A percentile compares a stretch with the other conserved stretches of the same genome.
phyloP scores from a whole-genome alignment of 2,797 vertebrate genomes.

The Eulemur mongoz region DNA sequence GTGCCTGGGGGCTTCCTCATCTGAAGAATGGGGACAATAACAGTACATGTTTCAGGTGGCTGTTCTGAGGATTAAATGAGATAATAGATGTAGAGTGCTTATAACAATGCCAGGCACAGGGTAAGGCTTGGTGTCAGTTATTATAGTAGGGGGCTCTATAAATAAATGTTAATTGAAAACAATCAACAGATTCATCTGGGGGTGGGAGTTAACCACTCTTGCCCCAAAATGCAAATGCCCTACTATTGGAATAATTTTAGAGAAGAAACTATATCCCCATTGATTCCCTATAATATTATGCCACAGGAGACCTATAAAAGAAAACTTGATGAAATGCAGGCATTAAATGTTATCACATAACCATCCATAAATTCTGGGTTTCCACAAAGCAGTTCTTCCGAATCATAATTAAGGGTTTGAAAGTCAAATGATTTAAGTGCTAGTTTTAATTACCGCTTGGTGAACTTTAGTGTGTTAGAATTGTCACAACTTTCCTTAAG shows the following conservation, averaged over 20 bases:
- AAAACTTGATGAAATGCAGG: conserved; percentile 80
- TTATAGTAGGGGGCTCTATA: not conserved
- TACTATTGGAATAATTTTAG: conserved; percentile 51
- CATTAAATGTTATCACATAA: conserved; percentile 76
- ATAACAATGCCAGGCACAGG: not conserved
- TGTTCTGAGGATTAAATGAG: conserved; percentile 31
- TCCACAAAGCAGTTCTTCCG: conserved; percentile 85
- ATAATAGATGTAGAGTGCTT: not conserved
- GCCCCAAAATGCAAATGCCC: not conserved
- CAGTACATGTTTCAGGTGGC: not conserved
- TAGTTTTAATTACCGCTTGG: conserved; percentile 89
- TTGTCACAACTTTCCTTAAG: conserved; percentile 91
- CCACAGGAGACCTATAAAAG: conserved; percentile 73
- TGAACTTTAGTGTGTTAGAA: conserved; percentile 88
- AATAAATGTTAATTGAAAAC: conserved; percentile 7
- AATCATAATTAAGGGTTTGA: conserved; percentile 89
- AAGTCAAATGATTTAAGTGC: conserved; percentile 89
- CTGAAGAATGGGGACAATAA: not conserved
- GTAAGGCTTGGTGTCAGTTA: not conserved
- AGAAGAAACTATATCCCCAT: not conserved
- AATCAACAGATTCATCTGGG: not conserved
- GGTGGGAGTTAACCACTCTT: not conserved
- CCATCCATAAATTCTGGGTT: conserved; percentile 84
- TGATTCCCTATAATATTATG: conserved; percentile 3
- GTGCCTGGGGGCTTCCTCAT: not conserved